These are phyloP conservation scores for Cephalopachus bancanus DNA, from an alignment of 2,797 vertebrate genomes.

Conservation along the genomic window DNA sequence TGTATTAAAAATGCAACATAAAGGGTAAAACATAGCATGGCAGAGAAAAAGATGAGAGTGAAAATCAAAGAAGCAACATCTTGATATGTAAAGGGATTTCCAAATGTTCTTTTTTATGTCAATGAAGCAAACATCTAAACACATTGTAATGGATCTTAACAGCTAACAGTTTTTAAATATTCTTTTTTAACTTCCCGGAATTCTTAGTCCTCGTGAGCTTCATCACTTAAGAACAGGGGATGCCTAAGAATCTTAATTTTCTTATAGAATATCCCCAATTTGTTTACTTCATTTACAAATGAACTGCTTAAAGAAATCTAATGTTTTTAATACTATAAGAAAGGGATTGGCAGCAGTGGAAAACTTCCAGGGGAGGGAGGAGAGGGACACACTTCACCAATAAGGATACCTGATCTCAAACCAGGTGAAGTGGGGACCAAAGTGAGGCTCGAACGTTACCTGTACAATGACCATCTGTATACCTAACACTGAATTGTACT, in stretches of 20 bases:
- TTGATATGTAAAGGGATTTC: not conserved
- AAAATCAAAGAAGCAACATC: slow-evolving; percentile 9
- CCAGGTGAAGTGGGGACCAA: no score
- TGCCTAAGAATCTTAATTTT: not conserved
- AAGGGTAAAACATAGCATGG: not conserved
- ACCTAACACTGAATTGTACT: no score
- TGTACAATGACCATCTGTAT: no score
- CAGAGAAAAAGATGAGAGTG: not conserved
- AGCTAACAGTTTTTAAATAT: not conserved
- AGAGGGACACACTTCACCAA: no score
- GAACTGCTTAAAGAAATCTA: not conserved
- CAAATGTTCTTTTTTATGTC: not conserved
- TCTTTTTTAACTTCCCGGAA: not conserved
- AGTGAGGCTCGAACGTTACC: no score
- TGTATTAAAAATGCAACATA: not conserved
- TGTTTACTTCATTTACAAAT: not conserved
- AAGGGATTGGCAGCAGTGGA: no score
- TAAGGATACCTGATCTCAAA: no score
- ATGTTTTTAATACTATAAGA: no score
- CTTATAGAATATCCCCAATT: not conserved
- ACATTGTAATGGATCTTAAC: not conserved
- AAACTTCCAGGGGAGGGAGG: no score
- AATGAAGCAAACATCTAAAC: not conserved
- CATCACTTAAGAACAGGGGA: not conserved
- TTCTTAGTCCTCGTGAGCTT: not conserved